phyloP scores from a whole-genome alignment of 64 coral and sea anemone genomes.

The Trachythela sp. region DNA sequence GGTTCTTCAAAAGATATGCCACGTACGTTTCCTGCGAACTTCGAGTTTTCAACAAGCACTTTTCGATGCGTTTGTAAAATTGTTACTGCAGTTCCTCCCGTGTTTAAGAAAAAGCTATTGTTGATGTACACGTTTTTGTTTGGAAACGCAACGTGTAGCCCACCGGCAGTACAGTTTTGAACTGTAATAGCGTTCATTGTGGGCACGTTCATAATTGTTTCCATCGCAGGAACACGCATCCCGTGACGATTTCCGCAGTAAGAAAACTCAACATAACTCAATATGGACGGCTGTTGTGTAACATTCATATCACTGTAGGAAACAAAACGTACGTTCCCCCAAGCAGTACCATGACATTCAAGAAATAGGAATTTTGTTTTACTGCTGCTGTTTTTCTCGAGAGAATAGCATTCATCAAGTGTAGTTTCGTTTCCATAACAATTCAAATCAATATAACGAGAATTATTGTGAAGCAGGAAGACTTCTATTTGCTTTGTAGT shows the following conservation, averaged over 20 bases:
- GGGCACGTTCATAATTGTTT: conserved; percentile 24
- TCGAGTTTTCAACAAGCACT: conserved; percentile 21
- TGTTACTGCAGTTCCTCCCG: conserved; percentile 13
- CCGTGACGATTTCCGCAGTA: conserved; percentile 50
- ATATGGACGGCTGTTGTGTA: conserved; percentile 5
- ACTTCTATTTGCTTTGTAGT: not conserved
- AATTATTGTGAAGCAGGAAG: not conserved
- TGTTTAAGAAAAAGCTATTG: conserved; percentile 30
- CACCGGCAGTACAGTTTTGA: conserved; percentile 52
- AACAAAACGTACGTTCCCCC: conserved; percentile 62
- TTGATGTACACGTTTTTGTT: not conserved
- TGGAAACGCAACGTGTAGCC: conserved; percentile 17
- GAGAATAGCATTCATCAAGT: conserved; percentile 24
- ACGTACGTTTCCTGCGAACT: not conserved
- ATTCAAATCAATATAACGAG: conserved; percentile 12
- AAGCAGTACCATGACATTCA: conserved; percentile 34
- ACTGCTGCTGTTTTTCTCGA: not conserved
- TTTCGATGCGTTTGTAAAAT: conserved; percentile 9
- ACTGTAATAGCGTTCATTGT: conserved; percentile 32
- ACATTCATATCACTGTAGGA: not conserved
- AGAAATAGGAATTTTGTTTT: not conserved
- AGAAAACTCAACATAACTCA: conserved; percentile 43
- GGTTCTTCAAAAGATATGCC: conserved; percentile 49
- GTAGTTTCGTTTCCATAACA: conserved; percentile 65
- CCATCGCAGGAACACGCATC: conserved; percentile 35